phyloP scores from a whole-genome alignment of 2,113 vertebrate genomes.

The Polypterus bichir region DNA sequence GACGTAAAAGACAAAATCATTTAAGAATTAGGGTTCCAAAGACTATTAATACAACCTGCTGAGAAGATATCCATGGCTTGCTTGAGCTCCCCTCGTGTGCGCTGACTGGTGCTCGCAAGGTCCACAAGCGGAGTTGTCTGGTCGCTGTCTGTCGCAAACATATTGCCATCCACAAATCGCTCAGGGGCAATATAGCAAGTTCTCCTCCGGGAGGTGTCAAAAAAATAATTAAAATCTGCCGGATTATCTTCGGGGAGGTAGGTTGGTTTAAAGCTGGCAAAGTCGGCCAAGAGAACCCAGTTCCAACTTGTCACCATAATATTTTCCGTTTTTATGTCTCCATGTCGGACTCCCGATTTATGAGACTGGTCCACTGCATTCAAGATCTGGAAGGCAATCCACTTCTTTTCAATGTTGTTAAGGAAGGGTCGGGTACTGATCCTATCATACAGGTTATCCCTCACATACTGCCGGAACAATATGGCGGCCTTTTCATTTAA shows the following conservation, averaged over 20 bases:
- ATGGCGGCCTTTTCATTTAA: constrained; percentile 83
- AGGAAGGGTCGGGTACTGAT: constrained; percentile 91
- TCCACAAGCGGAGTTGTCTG: constrained; percentile 88
- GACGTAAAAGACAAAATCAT: not conserved
- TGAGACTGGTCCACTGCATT: constrained; percentile 88
- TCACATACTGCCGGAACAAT: constrained; percentile 83
- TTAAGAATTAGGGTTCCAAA: constrained; percentile 4
- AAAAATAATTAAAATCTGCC: constrained; percentile 96
- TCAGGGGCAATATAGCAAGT: constrained; percentile 93
- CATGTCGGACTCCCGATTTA: constrained; percentile 84
- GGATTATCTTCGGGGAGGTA: constrained; percentile 95
- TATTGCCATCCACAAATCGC: constrained; percentile 86
- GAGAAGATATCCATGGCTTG: constrained; percentile 97
- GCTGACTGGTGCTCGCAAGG: constrained; percentile 79
- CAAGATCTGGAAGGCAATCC: constrained; percentile 94
- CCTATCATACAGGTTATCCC: constrained; percentile 93
- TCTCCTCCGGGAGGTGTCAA: constrained; percentile 82
- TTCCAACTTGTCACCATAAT: constrained; percentile 98
- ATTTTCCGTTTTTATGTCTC: constrained; percentile 96
- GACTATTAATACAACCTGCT: constrained; percentile 53
- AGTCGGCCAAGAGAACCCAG: constrained; percentile 92
- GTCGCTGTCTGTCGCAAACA: constrained; percentile 81
- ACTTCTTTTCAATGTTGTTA: constrained; percentile 89
- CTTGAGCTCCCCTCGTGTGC: constrained; percentile 78
- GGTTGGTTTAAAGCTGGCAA: constrained; percentile 94